phyloP scores from a whole-genome alignment of 2,113 vertebrate genomes.

The Carassius auratus region DNA sequence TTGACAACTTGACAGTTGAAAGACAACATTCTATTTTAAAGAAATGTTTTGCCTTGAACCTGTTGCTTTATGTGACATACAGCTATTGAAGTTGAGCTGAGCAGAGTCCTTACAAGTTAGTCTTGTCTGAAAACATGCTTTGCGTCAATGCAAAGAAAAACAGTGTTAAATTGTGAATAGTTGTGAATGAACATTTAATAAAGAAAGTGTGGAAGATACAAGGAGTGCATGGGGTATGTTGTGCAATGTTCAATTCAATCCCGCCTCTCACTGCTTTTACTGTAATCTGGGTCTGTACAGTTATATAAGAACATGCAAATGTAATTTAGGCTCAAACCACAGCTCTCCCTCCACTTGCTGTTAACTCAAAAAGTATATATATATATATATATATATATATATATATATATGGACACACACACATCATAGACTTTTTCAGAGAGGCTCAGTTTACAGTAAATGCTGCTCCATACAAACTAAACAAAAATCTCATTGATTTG shows the following conservation, averaged over 20 bases:
- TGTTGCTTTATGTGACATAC: background rate
- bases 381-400: too few relatives aligned
- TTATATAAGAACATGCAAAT: constrained; percentile 26
- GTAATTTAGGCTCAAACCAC: background rate
- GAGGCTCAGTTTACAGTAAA: too few relatives aligned
- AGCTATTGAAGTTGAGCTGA: constrained; percentile 4
- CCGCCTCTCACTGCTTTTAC: constrained; percentile 9
- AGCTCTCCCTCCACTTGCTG: background rate
- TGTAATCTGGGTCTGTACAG: constrained; percentile 15
- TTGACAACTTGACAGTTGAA: constrained; percentile 11
- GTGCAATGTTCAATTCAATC: constrained; percentile 14
- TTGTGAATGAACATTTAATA: background rate
- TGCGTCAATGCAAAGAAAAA: background rate
- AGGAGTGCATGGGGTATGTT: background rate
- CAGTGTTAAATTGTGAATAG: background rate
- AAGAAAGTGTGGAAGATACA: constrained; percentile 2
- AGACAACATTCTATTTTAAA: background rate
- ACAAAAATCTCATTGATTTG: background rate
- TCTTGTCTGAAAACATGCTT: background rate
- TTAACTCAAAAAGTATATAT: background rate
- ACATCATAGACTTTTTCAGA: too few relatives aligned
- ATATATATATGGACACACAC: too few relatives aligned
- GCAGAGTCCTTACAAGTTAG: background rate
- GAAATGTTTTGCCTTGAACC: constrained; percentile 1
- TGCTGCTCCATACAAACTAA: background rate